phyloP scores from a whole-genome alignment of 1,140 invertebrate species.

The Papilio polytes region DNA sequence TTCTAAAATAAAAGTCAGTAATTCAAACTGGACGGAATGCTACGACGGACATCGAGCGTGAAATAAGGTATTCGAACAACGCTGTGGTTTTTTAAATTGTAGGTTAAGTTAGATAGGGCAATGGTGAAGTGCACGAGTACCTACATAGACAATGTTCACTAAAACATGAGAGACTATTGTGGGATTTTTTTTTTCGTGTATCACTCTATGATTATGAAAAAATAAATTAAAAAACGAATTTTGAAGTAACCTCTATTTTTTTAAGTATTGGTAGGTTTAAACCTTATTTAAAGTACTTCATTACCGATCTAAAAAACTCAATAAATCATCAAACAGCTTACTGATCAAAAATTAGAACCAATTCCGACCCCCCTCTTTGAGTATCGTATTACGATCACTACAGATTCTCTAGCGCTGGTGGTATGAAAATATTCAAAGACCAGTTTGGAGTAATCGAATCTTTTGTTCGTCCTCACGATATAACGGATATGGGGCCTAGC shows the following conservation, averaged over 20 bases:
- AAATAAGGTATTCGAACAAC: constrained; percentile 55
- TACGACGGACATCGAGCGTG: constrained; percentile 57
- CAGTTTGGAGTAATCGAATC: constrained; percentile 34
- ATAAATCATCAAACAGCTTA: not conserved
- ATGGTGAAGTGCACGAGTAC: not conserved
- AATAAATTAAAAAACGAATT: not conserved
- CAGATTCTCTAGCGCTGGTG: not conserved
- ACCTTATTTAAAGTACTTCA: too few species aligned
- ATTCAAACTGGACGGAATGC: constrained; percentile 45
- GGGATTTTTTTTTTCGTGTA: not conserved
- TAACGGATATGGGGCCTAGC: constrained; percentile 50
- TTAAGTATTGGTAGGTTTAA: not conserved
- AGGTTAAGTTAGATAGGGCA: constrained; percentile 10
- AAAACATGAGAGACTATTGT: not conserved
- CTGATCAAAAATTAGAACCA: constrained; percentile 31
- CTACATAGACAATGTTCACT: not conserved
- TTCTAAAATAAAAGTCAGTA: constrained; percentile 28
- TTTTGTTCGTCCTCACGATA: constrained; percentile 36
- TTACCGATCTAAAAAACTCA: not conserved
- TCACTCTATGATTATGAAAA: not conserved
- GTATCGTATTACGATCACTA: constrained; percentile 10
- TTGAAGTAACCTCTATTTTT: not conserved
- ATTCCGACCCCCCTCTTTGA: constrained; percentile 6
- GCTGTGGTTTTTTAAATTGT: constrained; percentile 47
- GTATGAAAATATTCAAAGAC: constrained; percentile 29